Base-by-base conservation (phyloP, 2,888 invertebrate genomes). In the Ennomos quercinarius region DNA sequence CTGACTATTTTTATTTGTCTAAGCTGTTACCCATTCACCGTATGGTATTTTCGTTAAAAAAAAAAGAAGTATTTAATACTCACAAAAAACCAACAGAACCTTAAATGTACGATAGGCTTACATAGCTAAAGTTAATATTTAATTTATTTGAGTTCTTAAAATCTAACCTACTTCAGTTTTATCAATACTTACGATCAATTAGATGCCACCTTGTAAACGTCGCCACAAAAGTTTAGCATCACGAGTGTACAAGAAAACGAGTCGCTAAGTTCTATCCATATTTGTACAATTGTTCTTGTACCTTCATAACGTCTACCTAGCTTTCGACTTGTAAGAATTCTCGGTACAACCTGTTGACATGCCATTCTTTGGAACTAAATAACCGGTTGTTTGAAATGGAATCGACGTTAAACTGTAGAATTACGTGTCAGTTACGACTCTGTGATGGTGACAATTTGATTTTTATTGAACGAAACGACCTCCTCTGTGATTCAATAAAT, bases 281-380 rank as follows among this genome's bases (percentile, higher is more conserved):
- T 59, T 54, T 59, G 50, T 54, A 59, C 54, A 59, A 60, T 39
- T 55, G 50, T 51, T 50, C 48, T 39, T 51, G 50, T 51, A 50
- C 48, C 48, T 58, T 53, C 50, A 42, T 39, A 50, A 41, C 45
- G 49, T 55, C 60, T 41, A 45, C 50, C 59, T 55, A 60, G 41
- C 49, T 54, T 53, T 49, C 10, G 40, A 49, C 53, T 71, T 68
- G 68, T 71, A 66, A 71, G 71, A 80, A 76, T 78, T 78, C 74
- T 72, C 63, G 54, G 73, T 75, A 81, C 79, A 80, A 81, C 84
- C 80, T 84, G 85, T 86, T 85, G 84, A 83, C 78, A 78, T 73
- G 73, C 68, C 70, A 77, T 84, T 84, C 80, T 81, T 79, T 69
- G 74, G 67, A 78, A 77, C 76, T 73, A 78, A 80, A 83, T 82